Evolutionary conservation across 2,888 invertebrate genomes (phyloP).

Genomic region (Hololepta plana): DNA sequence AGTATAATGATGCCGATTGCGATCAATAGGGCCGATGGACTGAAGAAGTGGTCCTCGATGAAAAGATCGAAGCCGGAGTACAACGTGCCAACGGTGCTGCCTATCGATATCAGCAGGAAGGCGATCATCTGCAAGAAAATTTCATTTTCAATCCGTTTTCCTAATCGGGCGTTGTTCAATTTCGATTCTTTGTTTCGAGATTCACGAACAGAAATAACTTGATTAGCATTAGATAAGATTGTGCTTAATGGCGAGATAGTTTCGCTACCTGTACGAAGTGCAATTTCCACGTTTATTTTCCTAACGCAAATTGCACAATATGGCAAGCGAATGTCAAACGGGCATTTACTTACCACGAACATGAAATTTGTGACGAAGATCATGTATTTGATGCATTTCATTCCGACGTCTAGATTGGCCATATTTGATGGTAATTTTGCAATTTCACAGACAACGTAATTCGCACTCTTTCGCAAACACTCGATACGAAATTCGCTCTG

Average conservation of each 20-base stretch:
- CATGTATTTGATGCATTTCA: slow-evolving; percentile 46
- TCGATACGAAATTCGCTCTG: slow-evolving; percentile 59
- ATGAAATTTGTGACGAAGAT: slow-evolving; percentile 47
- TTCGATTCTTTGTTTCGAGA: too few species aligned
- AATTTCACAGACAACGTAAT: not conserved
- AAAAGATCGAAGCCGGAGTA: slow-evolving; percentile 39
- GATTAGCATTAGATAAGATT: not conserved
- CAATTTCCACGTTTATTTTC: too few species aligned
- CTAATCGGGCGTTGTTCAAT: too few species aligned
- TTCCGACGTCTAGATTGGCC: slow-evolving; percentile 28
- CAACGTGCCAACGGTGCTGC: slow-evolving; percentile 38
- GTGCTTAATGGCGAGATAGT: too few species aligned
- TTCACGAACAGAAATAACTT: too few species aligned
- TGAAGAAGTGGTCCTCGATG: slow-evolving; percentile 41
- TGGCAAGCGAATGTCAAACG: too few species aligned
- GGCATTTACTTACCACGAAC: slow-evolving; percentile 45
- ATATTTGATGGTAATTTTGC: slow-evolving; percentile 12
- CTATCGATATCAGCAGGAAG: slow-evolving; percentile 45
- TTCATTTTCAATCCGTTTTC: too few species aligned
- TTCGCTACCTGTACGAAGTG: too few species aligned
- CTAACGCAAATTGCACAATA: too few species aligned
- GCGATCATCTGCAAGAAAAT: slow-evolving; percentile 41
- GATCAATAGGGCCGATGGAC: slow-evolving; percentile 58
- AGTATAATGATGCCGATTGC: slow-evolving; percentile 56
- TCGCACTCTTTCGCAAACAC: slow-evolving; percentile 32